Conservation (phyloP, 1,140 invertebrate genomes). For the Camponotus pennsylvanicus region DNA sequence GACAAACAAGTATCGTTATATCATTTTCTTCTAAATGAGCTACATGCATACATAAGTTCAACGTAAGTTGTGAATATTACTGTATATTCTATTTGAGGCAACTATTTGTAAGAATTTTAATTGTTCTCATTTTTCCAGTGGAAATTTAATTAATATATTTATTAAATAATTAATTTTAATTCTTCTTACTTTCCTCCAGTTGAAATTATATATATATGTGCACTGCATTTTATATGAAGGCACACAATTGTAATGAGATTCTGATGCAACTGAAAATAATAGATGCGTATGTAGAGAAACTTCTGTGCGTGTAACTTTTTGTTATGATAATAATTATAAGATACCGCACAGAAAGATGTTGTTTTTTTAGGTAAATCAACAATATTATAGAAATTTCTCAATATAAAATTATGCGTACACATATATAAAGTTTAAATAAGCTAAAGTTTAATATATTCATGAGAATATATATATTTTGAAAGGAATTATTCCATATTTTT, state of each 20-base stretch:
- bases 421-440: neutral
- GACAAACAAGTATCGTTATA: constrained; percentile 3
- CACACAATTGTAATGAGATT: neutral
- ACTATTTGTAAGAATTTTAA: neutral
- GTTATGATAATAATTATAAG: neutral
- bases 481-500: neutral
- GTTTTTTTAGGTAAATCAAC: neutral
- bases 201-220: neutral
- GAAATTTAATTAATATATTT: no score
- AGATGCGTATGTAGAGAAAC: neutral
- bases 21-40: constrained; percentile 18
- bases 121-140: neutral
- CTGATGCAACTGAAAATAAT: constrained; percentile 16
- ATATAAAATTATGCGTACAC: neutral
- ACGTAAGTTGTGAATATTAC: constrained; percentile 30
- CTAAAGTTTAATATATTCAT: neutral
- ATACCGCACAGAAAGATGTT: neutral
- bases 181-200: neutral
- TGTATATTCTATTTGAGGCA: neutral
- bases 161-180: no score
- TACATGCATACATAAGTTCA: constrained; percentile 43
- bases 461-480: constrained; percentile 31
- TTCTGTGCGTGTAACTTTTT: constrained; percentile 16
- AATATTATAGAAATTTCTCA: neutral
- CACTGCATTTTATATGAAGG: neutral